phyloP scores from a whole-genome alignment of 2,113 vertebrate genomes.

The Stomatorhinus ivindoensis region DNA sequence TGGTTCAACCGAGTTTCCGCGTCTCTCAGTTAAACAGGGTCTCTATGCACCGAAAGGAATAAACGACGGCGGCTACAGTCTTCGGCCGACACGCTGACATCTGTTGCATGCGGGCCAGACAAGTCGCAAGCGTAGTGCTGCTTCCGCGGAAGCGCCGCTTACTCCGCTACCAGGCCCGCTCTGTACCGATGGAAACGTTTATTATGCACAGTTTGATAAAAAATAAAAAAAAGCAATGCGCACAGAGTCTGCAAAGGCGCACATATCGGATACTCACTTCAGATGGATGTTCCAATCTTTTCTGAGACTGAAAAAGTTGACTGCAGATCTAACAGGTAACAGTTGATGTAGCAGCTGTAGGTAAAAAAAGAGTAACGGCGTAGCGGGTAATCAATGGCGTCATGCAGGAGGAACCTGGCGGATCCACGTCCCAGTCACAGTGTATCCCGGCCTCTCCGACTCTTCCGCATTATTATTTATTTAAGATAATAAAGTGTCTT shows the following conservation, averaged over 20 bases:
- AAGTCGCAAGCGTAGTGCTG: neutral
- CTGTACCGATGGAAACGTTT: neutral
- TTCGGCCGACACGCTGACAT: neutral
- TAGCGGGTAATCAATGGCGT: neutral
- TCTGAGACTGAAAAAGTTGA: neutral
- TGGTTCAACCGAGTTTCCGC: neutral
- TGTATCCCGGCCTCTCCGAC: neutral
- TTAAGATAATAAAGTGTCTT: neutral
- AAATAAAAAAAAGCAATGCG: neutral
- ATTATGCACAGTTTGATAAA: neutral
- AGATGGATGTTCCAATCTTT: neutral
- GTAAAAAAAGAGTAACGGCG: neutral
- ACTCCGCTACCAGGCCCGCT: neutral
- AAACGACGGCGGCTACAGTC: neutral
- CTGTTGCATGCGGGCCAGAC: neutral
- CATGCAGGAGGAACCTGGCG: neutral
- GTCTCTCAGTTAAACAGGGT: neutral
- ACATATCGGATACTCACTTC: neutral
- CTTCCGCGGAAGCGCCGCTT: neutral
- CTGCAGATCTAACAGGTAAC: neutral
- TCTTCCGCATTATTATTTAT: slow-evolving; percentile 1
- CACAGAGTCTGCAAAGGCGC: neutral
- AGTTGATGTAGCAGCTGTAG: neutral
- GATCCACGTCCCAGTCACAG: neutral
- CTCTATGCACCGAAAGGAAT: neutral